Conservation (phyloP, 1,140 invertebrate genomes). For the Drosophila seguyi region DNA sequence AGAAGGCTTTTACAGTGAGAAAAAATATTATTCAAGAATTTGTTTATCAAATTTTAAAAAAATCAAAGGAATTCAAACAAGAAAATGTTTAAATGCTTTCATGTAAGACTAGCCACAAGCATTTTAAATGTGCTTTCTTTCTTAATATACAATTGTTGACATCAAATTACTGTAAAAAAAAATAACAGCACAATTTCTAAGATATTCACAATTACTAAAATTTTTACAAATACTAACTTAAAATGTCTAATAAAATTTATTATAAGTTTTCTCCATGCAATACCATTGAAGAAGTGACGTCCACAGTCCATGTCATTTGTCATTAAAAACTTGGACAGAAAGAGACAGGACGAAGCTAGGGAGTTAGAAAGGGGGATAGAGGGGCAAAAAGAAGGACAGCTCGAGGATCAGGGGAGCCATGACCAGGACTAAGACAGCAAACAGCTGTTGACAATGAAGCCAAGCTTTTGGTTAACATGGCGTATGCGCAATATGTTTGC, state of each 20-base stretch:
- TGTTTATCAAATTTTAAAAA: not conserved
- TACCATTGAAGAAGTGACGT: conserved; percentile 4
- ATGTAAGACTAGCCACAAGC: not conserved
- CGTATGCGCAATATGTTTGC: conserved; percentile 80
- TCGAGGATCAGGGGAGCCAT: conserved; percentile 24
- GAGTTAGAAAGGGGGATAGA: conserved; percentile 2
- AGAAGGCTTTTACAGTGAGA: not conserved
- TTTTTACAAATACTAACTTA: too few species aligned
- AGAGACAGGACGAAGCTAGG: not conserved
- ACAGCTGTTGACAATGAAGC: conserved; percentile 79
- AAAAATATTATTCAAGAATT: not conserved
- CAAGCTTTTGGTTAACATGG: conserved; percentile 81
- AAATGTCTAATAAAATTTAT: too few species aligned
- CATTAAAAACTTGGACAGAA: conserved; percentile 69
- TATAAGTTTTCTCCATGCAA: not conserved
- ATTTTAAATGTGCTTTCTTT: too few species aligned
- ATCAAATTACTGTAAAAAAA: not conserved
- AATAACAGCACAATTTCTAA: too few species aligned
- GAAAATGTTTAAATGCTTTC: not conserved
- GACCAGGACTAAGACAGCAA: conserved; percentile 59
- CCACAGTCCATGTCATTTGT: conserved; percentile 70
- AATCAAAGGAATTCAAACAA: not conserved
- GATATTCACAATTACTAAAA: not conserved
- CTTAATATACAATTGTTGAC: not conserved
- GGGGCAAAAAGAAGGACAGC: not conserved